Base-by-base conservation (phyloP, 1,140 invertebrate species). In the Drosophila leontia region DNA sequence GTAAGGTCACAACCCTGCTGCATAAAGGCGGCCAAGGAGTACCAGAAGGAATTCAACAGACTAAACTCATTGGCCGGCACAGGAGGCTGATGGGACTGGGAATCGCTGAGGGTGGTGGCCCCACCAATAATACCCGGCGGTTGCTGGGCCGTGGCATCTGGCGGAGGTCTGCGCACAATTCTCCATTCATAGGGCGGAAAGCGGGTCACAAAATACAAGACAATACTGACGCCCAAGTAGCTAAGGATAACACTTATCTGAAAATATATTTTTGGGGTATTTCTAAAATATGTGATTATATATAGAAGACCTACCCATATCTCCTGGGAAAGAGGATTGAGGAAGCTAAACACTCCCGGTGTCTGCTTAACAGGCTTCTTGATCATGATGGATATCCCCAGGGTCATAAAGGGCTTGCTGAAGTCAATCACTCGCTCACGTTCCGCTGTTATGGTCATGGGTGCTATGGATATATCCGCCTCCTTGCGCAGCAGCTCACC, bases 121-220 rank as follows among this genome's bases (percentile, higher is more conserved):
- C 82, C 91, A 13, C 91, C 86, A 59, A 91, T 92, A 19, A 91
- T 88, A 11, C 90, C 90, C 15, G 83, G 85, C 34, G 90, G 90
- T 29, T 92, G 91, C 55, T 91, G 90, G 51, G 80, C 71, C 4
- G 42, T 45, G 51, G 61, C 41, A 35, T 84, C 82, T 3, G 39
- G 19, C 23, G 72, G 45, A 7, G 76, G 65, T 19, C 75, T 64
- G 37, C 95, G 94, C 29, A 96, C 93, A 37, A 95, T 93, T 67
- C 96, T 94, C 98, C 98, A 99, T 92, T 99, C 99, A 91, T 98
- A 97, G 0, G 99, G 98, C 9, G 98, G 99, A 93, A 99, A 99
- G 75, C 96, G 94, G 17, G 98, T 99, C 11, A 99, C 97, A 59
- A 99, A 96, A 93, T 98, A 99, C 2, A 99, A 94, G 0, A 99